A percentile compares a stretch with the other conserved stretches of the same genome.
Conservation (phyloP, 2,797 vertebrate species). For the Etheostoma perlongum region DNA sequence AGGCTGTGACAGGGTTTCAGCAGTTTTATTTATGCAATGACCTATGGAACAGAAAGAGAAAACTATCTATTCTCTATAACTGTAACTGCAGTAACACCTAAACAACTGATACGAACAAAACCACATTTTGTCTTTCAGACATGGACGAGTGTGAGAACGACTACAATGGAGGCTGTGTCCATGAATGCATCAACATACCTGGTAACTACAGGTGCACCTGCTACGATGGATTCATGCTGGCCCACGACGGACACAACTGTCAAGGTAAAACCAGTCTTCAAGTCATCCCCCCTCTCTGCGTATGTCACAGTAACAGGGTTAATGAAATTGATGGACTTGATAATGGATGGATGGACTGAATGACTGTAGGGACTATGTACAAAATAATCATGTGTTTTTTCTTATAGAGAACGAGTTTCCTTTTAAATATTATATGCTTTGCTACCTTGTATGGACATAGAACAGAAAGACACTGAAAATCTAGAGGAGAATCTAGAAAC, state of each 20-base stretch:
- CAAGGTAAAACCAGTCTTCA: constrained; percentile 86
- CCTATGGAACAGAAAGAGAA: neutral
- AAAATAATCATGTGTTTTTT: no score
- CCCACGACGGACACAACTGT: constrained; percentile 97
- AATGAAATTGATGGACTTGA: neutral
- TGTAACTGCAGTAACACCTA: neutral
- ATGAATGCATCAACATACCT: constrained; percentile 98
- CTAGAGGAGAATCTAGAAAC: no score
- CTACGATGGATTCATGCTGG: constrained; percentile 97
- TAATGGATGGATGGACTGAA: neutral
- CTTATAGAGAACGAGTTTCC: no score
- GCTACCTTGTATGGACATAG: no score
- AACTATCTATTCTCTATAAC: neutral
- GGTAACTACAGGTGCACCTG: constrained; percentile 98
- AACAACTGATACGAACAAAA: neutral
- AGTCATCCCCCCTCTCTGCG: neutral
- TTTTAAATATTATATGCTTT: no score
- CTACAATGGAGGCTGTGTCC: constrained; percentile 97
- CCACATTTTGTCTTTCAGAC: constrained; percentile 83
- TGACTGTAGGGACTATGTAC: neutral
- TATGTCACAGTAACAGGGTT: neutral
- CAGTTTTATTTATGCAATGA: neutral
- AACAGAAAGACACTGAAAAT: no score
- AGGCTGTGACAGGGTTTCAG: neutral
- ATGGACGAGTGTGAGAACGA: constrained; percentile 98